Evolutionary conservation across 2,888 invertebrate genomes (phyloP), one percentile per base, ranked within the genome.

Genomic region (Thymelicus acteon): DNA sequence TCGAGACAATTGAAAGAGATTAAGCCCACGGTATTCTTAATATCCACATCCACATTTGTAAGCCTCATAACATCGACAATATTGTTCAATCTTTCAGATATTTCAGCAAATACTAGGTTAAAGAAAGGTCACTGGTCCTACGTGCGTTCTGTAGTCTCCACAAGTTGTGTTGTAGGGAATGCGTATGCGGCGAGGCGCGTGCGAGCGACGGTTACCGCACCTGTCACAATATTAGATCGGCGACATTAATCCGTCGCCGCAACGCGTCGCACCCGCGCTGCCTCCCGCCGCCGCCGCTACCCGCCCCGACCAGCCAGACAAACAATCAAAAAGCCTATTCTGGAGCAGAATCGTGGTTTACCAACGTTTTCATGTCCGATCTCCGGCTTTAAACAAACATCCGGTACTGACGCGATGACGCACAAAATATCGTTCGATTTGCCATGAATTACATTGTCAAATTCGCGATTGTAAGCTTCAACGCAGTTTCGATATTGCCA

Each of bases 221-320:
- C 86, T 88, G 90, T 87, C 92, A 88, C 86, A 87, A 89, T 91
- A 90, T 89, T 88, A 90, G 86, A 92, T 92, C 82, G 90, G 75
- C 79, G 83, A 81, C 87, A 92, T 92, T 88, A 92, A 90, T 92
- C 88, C 85, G 84, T 78, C 76, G 81, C 80, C 85, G 78, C 79
- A 79, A 72, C 74, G 68, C 62, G 68, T 62, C 68, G 62, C 70
- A 68, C 72, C 74, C 75, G 73, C 71, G 71, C 74, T 61, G 52
- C 75, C 71, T 63, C 73, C 72, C 74, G 64, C 73, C 74, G 65
- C 52, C 74, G 49, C 52, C 72, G 3, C 19, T 19, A 31, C 31
- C 1, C 31, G 31, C 69, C 73, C 72, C 75, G 60, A 39, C 48
- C 71, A 73, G 71, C 75, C 75, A 67, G 80, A 75, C 85, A 82